Evolutionary conservation across 2,113 vertebrate genomes (phyloP), one percentile per base, ranked within the genome.

Genomic region (Dissostichus mawsoni): DNA sequence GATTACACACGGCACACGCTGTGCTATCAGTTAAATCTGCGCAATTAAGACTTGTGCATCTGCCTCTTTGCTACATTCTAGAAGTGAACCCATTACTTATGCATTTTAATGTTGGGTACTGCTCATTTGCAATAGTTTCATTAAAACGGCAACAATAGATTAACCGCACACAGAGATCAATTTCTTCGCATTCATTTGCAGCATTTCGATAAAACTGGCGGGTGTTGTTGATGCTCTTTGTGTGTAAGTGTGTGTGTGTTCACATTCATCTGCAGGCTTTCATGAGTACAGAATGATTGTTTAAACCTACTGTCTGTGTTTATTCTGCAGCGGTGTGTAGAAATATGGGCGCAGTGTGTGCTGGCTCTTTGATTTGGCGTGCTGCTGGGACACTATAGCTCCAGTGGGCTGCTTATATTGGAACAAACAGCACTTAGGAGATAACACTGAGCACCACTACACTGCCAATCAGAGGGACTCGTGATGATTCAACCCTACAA

Each of bases 111-210:
- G 76, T 86, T 67, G 77, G 72, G 69, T 84, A 50, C 58, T 83
- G 83, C 69, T 86, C 83, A 92, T 91, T 92, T 90, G 78, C 87
- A 82, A 75, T 77, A 83, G 87, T 90, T 93, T 94, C 76, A 94
- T 88, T 92, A 89, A 87, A 87, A 89, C 76, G 69, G 82, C 84
- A 86, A 73, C 77, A 79, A 91, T 80, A 87, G 86, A 93, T 91
- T 79, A 90, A 89, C 81, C 69, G n/a, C 77, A 56, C 70, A 62
- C 71, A 82, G 80, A 82, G 87, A 91, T 88, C 75, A 67, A 87
- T 93, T 93, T 89, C 80, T 90, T 79, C 87, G 81, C 86, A 80
- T 75, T 76, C 74, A 84, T 91, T 89, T 75, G 74, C 75, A 85
- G 82, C 78, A 67, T 89, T 87, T 87, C 74, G 78, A 82, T 80